phyloP scores from a whole-genome alignment of 1,140 invertebrate species.

The Drosophila pseudoobscura region DNA sequence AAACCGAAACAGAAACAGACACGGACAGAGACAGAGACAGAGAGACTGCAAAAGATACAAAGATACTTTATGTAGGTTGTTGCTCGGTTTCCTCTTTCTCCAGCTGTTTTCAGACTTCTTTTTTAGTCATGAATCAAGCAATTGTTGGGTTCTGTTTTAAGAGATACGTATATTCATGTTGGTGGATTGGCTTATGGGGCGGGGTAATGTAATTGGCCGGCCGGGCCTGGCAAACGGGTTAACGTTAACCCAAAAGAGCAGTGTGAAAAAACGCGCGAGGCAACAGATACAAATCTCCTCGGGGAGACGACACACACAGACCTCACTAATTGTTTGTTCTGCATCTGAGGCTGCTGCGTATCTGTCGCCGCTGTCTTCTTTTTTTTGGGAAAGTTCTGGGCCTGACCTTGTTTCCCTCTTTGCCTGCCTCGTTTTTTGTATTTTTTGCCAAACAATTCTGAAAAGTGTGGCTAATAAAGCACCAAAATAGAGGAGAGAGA shows the following conservation, averaged over 20 bases:
- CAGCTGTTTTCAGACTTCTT: slow-evolving; percentile 5
- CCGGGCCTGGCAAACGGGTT: slow-evolving; percentile 57
- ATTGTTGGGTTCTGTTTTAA: slow-evolving; percentile 62
- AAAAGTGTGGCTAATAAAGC: slow-evolving; percentile 68
- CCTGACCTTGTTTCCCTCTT: slow-evolving; percentile 64
- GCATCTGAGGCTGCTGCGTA: slow-evolving; percentile 26
- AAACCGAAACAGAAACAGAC: slow-evolving; percentile 17
- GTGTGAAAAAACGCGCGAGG: slow-evolving; percentile 54
- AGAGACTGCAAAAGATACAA: slow-evolving; percentile 11
- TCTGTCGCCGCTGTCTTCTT: slow-evolving; percentile 19
- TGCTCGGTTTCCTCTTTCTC: slow-evolving; percentile 32
- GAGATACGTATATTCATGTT: slow-evolving; percentile 56
- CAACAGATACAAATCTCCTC: slow-evolving; percentile 66
- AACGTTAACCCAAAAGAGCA: slow-evolving; percentile 39
- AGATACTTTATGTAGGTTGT: slow-evolving; percentile 57
- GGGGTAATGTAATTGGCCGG: slow-evolving; percentile 66
- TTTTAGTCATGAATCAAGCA: slow-evolving; percentile 59
- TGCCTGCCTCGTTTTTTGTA: slow-evolving; percentile 3
- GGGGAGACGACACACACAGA: slow-evolving; percentile 37
- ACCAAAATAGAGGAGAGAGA: slow-evolving; percentile 27
- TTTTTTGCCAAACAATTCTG: slow-evolving; percentile 43
- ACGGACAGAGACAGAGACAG: not conserved
- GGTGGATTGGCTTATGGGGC: slow-evolving; percentile 59
- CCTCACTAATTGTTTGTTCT: slow-evolving; percentile 76
- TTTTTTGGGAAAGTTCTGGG: slow-evolving; percentile 70